A percentile compares a stretch with the other conserved stretches of the same genome.
Conservation (phyloP, 1,140 invertebrate species). For the Coptotermes formosanus region DNA sequence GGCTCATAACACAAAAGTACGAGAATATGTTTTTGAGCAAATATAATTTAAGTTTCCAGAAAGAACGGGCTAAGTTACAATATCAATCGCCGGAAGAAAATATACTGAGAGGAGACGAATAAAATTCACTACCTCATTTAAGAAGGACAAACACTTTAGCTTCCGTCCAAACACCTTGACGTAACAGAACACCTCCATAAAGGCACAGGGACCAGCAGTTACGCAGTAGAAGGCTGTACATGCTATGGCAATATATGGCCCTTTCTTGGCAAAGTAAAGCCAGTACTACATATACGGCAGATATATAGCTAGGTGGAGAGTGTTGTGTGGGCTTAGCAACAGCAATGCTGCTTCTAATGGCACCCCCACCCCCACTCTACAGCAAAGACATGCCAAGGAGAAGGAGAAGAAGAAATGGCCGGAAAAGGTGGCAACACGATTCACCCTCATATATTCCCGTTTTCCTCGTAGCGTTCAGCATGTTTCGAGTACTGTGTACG, state of each 20-base stretch:
- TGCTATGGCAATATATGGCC: background rate
- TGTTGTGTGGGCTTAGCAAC: background rate
- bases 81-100: too few species aligned
- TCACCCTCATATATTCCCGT: background rate
- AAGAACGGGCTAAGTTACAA: too few species aligned
- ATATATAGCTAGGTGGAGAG: background rate
- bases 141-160: background rate
- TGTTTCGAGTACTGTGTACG: background rate
- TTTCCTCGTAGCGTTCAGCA: background rate
- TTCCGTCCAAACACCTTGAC: background rate
- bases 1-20: too few species aligned
- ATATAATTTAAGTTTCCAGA: too few species aligned
- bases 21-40: too few species aligned
- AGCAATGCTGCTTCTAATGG: background rate
- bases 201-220: background rate
- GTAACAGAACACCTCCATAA: background rate
- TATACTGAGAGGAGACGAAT: background rate
- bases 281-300: background rate
- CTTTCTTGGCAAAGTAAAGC: background rate
- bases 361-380: background rate
- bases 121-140: background rate
- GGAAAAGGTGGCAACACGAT: constrained; percentile 4
- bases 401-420: background rate
- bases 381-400: background rate
- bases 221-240: background rate